Evolutionary conservation across 2,888 invertebrate species (phyloP), one percentile per base, ranked within the genome.

Genomic region (Hipparchia semele): DNA sequence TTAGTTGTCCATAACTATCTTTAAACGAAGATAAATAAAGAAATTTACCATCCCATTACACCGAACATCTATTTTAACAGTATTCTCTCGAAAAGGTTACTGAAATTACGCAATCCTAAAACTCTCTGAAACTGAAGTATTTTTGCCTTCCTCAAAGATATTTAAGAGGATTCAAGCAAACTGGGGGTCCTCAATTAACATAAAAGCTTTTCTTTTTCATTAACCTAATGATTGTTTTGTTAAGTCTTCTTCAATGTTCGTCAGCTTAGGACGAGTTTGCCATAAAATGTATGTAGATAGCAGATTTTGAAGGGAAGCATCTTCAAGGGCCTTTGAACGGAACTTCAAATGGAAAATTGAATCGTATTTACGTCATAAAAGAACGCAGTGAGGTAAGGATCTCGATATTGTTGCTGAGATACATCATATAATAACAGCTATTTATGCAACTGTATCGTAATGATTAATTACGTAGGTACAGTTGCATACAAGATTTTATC

Each of bases 161-260:
- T 68, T 73, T 56, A 66, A 73, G 46, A 49, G 9, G 61, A 65
- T 70, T 68, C 66, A 61, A 61, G 61, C 51, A 71, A 73, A 71
- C 68, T 51, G 8, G 60, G 54, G 39, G 46, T 8, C 54, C 13
- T 71, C 59, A 76, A 73, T 74, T 73, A 76, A 75, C 73, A 73
- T 71, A 68, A 72, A 74, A 74, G 66, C 68, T 69, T 71, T 71
- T 39, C 72, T 13, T 68, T 74, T 72, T 72, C 70, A 70, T 70
- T 74, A 72, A 72, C 61, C 60, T 75, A 71, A 73, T 73, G 70
- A 73, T 58, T 66, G 61, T 69, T 69, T 59, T 59, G 68, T 68
- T 59, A 51, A 68, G 59, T 68, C 51, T 59, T 68, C 49, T 53
- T 65, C 53, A 65, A 51, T 65, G 65, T 65, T 23, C 2, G 58